phyloP scores from a whole-genome alignment of 2,888 invertebrate species.

The Koerneria pararmatus region DNA sequence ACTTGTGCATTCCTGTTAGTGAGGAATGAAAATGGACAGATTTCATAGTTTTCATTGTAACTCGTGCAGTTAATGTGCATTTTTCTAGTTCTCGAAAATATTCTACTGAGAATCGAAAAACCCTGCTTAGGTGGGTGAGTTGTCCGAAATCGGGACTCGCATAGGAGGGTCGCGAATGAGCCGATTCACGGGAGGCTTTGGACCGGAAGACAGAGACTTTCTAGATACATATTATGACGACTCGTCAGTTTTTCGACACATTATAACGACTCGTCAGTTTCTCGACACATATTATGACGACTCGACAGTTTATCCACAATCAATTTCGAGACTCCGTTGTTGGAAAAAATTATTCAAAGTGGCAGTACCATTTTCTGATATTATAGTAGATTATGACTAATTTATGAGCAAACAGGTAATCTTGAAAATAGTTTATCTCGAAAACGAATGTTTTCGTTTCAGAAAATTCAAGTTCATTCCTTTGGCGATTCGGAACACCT shows the following conservation, averaged over 20 bases:
- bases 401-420: too few relatives aligned
- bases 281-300: constrained; percentile 22
- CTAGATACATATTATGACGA: constrained; percentile 25
- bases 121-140: constrained; percentile 33
- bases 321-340: too few relatives aligned
- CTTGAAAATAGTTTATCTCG: too few relatives aligned
- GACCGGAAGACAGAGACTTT: constrained; percentile 22
- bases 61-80: neutral
- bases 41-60: too few relatives aligned
- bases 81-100: neutral
- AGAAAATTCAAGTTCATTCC: constrained; percentile 52
- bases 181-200: constrained; percentile 35
- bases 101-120: neutral
- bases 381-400: too few relatives aligned
- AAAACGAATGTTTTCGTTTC: constrained; percentile 17
- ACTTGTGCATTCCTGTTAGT: too few relatives aligned
- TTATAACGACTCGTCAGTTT: constrained; percentile 23
- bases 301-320: too few relatives aligned
- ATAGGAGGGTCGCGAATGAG: constrained; percentile 44
- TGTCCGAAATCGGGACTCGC: constrained; percentile 30
- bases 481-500: constrained; percentile 48
- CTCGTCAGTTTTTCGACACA: neutral
- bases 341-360: too few relatives aligned
- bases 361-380: too few relatives aligned
- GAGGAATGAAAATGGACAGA: too few relatives aligned